Evolutionary conservation across 2,888 invertebrate genomes (phyloP).

Genomic region (Dione juno): DNA sequence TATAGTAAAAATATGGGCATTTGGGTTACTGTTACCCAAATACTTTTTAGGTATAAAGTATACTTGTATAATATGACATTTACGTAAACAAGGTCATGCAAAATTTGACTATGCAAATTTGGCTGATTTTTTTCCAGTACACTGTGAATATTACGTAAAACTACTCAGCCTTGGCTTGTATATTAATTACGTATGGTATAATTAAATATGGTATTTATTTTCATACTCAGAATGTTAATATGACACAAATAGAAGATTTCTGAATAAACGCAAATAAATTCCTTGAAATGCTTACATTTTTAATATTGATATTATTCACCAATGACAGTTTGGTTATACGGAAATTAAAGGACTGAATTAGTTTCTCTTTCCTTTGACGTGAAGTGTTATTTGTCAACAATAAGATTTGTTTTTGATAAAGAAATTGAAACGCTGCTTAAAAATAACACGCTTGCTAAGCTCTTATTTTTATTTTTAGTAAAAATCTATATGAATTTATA

Average conservation of each 20-base stretch:
- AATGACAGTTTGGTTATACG: no score
- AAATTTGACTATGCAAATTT: constrained; percentile 13
- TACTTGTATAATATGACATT: not conserved
- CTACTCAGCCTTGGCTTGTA: constrained; percentile 8
- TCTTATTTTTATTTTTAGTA: no score
- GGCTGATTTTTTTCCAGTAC: not conserved
- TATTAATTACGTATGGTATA: no score
- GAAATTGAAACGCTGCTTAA: no score
- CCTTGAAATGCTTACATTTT: not conserved
- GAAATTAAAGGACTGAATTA: no score
- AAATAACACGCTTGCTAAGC: no score
- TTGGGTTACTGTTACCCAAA: no score
- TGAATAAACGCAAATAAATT: not conserved
- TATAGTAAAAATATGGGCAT: no score
- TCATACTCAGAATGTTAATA: not conserved
- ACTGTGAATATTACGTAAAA: constrained; percentile 9
- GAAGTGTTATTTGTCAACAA: no score
- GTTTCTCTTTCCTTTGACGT: no score
- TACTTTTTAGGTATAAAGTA: not conserved
- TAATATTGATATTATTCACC: not conserved
- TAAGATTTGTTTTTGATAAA: no score
- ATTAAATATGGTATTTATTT: constrained; percentile 16
- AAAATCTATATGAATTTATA: no score
- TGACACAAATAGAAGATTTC: not conserved
- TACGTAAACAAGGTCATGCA: constrained; percentile 3